phyloP scores from a whole-genome alignment of 1,140 invertebrate species.

The Drosophila orena region DNA sequence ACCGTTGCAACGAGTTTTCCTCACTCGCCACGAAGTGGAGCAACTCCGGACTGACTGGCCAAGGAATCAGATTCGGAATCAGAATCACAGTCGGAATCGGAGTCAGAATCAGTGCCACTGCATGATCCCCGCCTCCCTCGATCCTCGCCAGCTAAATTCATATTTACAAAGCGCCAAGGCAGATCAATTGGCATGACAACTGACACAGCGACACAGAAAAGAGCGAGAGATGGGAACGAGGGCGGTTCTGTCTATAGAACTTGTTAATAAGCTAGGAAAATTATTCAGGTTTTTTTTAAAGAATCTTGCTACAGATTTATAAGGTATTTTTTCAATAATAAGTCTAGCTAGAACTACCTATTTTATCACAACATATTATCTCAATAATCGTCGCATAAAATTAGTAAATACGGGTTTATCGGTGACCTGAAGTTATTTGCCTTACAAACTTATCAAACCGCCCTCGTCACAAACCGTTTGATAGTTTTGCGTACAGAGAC shows the following conservation, averaged over 20 bases:
- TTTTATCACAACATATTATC: no score
- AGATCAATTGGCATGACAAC: constrained; percentile 74
- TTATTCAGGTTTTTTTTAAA: no score
- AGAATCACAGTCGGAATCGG: constrained; percentile 14
- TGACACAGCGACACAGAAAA: constrained; percentile 50
- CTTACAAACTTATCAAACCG: background rate
- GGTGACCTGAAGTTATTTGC: no score
- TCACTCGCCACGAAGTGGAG: constrained; percentile 59
- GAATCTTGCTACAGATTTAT: no score
- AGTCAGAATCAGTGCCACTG: constrained; percentile 17
- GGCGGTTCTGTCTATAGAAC: background rate
- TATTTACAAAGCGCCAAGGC: constrained; percentile 61
- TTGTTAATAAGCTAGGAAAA: no score
- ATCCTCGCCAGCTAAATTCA: constrained; percentile 34
- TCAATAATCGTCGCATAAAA: no score
- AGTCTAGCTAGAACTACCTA: no score
- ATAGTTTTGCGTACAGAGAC: constrained; percentile 60
- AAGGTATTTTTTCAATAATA: no score
- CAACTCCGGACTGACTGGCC: constrained; percentile 31
- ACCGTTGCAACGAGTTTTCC: constrained; percentile 67
- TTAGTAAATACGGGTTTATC: no score
- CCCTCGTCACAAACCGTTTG: constrained; percentile 45
- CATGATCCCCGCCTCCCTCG: background rate
- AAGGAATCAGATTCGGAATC: constrained; percentile 46
- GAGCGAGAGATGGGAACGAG: constrained; percentile 18